Evolutionary conservation across 2,888 invertebrate species (phyloP).

Genomic region (Toxonevra muliebris): DNA sequence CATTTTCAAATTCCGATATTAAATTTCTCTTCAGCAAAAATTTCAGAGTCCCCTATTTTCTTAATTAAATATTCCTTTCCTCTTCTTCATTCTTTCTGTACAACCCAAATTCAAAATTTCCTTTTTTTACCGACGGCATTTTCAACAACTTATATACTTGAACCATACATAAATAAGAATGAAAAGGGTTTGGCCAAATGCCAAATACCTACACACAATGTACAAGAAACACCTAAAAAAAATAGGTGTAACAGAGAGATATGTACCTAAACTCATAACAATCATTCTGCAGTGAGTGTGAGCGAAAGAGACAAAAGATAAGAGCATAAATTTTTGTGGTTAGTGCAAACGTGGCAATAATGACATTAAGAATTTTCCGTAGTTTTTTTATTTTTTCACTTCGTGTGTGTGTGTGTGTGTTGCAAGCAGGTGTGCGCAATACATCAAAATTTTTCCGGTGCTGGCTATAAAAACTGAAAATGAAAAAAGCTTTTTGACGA

Average conservation of each 20-base stretch:
- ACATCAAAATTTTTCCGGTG: conserved; percentile 33
- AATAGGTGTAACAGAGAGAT: conserved; percentile 22
- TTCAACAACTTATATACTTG: neutral
- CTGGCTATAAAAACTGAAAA: conserved; percentile 20
- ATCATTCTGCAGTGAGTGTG: neutral
- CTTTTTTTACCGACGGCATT: neutral
- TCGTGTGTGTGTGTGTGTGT: conserved; percentile 1
- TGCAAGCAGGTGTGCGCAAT: conserved; percentile 42
- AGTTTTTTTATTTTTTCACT: neutral
- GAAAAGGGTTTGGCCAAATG: conserved; percentile 20
- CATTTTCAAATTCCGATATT: no score
- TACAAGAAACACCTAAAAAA: conserved; percentile 6
- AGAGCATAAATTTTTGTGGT: conserved; percentile 29
- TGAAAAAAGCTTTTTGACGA: conserved; percentile 28
- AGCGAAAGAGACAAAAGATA: conserved; percentile 26
- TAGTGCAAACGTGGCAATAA: conserved; percentile 23
- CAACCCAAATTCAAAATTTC: no score
- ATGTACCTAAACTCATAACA: neutral
- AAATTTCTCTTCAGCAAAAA: no score
- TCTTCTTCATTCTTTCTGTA: no score
- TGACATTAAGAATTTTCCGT: conserved; percentile 3
- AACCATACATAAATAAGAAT: neutral
- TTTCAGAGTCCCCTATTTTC: no score
- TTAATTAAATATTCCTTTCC: no score
- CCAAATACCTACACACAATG: neutral